Conservation (phyloP, 2,888 invertebrate genomes). For the Zelleria hepariella region DNA sequence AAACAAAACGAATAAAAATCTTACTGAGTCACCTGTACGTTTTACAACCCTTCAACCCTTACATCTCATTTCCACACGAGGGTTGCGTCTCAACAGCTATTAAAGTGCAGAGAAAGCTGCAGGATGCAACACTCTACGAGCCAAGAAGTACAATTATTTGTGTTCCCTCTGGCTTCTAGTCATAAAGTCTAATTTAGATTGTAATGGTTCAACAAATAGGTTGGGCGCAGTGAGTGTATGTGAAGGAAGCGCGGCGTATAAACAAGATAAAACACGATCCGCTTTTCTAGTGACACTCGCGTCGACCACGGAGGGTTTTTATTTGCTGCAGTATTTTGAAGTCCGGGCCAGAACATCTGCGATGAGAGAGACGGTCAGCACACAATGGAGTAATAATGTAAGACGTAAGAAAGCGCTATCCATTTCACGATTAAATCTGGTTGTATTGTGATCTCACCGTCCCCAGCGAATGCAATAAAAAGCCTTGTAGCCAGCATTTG, state of each 20-base stretch:
- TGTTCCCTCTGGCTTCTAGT: neutral
- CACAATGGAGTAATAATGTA: too few relatives aligned
- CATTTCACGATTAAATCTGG: too few relatives aligned
- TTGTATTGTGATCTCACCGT: too few relatives aligned
- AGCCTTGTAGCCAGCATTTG: too few relatives aligned
- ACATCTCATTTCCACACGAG: slow-evolving; percentile 3
- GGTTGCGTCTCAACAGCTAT: slow-evolving; percentile 8
- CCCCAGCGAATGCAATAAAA: too few relatives aligned
- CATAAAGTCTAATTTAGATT: neutral
- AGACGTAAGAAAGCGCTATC: too few relatives aligned
- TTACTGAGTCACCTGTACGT: neutral
- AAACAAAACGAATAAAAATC: neutral
- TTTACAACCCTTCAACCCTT: neutral
- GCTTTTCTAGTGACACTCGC: slow-evolving; percentile 37
- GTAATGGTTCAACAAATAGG: neutral
- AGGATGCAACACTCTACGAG: neutral
- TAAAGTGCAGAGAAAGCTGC: slow-evolving; percentile 7
- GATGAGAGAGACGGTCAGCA: too few relatives aligned
- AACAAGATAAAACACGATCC: slow-evolving; percentile 58
- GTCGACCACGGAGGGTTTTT: slow-evolving; percentile 35
- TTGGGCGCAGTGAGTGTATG: slow-evolving; percentile 2
- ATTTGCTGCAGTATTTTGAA: slow-evolving; percentile 27
- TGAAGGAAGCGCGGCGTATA: slow-evolving; percentile 23
- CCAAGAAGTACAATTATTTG: neutral
- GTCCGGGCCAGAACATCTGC: slow-evolving; percentile 8